Percentiles rank a stretch among this genome's conserved stretches.
These are phyloP conservation scores for Scolopax mira DNA, from an alignment of 2,113 vertebrate genomes.

Conservation along the genomic window DNA sequence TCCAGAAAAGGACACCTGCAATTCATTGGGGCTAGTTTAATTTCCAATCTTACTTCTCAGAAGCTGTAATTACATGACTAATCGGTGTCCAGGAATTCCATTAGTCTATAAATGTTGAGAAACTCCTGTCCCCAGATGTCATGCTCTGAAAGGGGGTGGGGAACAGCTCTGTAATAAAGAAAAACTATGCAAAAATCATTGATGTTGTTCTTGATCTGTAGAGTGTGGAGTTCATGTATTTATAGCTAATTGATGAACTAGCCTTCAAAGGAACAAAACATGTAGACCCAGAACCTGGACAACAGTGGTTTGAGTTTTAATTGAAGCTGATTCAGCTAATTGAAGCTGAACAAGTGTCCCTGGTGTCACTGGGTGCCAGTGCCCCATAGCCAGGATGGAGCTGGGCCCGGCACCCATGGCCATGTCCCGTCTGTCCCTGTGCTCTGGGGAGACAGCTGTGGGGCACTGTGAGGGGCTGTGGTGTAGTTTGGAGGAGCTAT, in stretches of 20 bases:
- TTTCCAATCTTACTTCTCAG: neutral
- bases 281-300: rapidly evolving
- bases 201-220: neutral
- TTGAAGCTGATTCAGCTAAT: too few species aligned
- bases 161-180: slow-evolving; percentile 17
- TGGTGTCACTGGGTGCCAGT: neutral
- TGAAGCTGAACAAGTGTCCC: neutral
- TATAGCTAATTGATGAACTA: neutral
- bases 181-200: slow-evolving; percentile 36
- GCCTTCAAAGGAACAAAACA: neutral
- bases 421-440: neutral
- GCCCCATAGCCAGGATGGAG: neutral
- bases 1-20: neutral
- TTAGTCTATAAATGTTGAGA: neutral
- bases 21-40: neutral
- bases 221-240: neutral
- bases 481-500: neutral
- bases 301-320: neutral
- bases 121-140: neutral
- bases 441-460: neutral
- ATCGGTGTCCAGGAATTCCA: neutral
- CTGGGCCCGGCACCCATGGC: neutral
- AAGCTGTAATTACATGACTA: neutral
- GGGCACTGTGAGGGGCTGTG: neutral
- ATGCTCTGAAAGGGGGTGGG: neutral